These are phyloP conservation scores for Pelodiscus sinensis DNA, from an alignment of 2,113 vertebrate genomes.

Conservation along the genomic window DNA sequence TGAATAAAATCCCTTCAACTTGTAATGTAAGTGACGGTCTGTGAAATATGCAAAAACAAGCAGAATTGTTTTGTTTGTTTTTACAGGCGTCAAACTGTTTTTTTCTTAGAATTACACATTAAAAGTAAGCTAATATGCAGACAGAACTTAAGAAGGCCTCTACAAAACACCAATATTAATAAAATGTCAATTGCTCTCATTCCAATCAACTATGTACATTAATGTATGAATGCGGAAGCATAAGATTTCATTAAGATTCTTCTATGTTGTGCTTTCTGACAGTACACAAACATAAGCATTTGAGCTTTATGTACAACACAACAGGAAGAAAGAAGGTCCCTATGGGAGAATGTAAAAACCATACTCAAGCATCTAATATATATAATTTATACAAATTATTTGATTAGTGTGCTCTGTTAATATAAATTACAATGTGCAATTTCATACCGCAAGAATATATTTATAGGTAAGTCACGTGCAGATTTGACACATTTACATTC, in stretches of 20 bases:
- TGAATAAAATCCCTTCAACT: slow-evolving; percentile 85
- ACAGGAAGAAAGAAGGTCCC: slow-evolving; percentile 76
- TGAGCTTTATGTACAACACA: slow-evolving; percentile 72
- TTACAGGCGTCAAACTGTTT: slow-evolving; percentile 71
- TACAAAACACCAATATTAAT: slow-evolving; percentile 77
- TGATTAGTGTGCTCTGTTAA: slow-evolving; percentile 87
- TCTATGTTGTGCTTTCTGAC: slow-evolving; percentile 67
- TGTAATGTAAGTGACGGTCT: slow-evolving; percentile 77
- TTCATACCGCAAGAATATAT: slow-evolving; percentile 80
- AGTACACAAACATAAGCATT: slow-evolving; percentile 62
- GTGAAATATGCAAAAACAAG: slow-evolving; percentile 73
- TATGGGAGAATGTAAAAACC: slow-evolving; percentile 81
- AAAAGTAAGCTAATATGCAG: slow-evolving; percentile 79
- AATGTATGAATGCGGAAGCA: slow-evolving; percentile 54
- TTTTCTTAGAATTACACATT: slow-evolving; percentile 72
- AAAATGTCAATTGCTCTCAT: slow-evolving; percentile 72
- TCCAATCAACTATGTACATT: slow-evolving; percentile 75
- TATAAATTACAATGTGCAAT: slow-evolving; percentile 85
- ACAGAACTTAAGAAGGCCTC: slow-evolving; percentile 74
- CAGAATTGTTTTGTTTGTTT: slow-evolving; percentile 62
- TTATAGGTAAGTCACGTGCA: slow-evolving; percentile 75
- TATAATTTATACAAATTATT: slow-evolving; percentile 86
- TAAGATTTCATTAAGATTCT: slow-evolving; percentile 44
- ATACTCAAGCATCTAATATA: slow-evolving; percentile 83
- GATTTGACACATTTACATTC: slow-evolving; percentile 72